Evolutionary conservation across 2,888 invertebrate species (phyloP).

Genomic region (Stramonita haemastoma): DNA sequence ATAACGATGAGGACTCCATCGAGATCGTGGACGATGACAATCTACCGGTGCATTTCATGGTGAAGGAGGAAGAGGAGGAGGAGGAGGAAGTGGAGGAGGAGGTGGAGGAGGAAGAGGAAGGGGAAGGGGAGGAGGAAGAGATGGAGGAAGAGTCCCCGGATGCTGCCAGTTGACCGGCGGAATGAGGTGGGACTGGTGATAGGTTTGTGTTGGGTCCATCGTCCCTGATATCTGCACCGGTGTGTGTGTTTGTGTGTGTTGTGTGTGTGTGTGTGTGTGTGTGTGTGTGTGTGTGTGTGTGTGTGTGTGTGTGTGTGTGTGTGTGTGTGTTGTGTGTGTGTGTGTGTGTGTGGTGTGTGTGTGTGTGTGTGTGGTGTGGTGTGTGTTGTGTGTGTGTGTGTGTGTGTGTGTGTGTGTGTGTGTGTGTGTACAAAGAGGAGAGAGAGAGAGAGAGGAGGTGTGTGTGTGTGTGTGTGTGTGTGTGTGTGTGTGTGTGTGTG

Average conservation of each 20-base stretch:
- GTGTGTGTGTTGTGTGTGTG: background rate
- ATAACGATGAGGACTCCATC: constrained; percentile 2
- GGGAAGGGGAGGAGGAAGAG: background rate
- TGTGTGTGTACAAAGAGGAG: background rate
- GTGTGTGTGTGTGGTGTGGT: background rate
- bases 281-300: background rate
- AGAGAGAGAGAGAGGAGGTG: background rate
- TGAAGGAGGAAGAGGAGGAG: background rate
- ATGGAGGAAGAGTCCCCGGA: background rate
- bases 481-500: background rate
- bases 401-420: no score
- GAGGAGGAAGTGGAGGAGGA: constrained; percentile 25
- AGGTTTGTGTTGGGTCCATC: background rate
- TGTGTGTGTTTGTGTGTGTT: background rate
- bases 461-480: no score
- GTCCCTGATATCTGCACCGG: no score
- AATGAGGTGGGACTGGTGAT: background rate
- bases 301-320: background rate
- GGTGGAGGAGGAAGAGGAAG: background rate
- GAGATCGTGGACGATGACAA: constrained; percentile 38
- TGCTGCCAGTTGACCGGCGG: constrained; percentile 12
- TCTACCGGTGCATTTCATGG: constrained; percentile 38
- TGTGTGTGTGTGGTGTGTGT: no score
- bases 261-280: background rate
- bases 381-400: background rate